phyloP scores from a whole-genome alignment of 1,140 invertebrate species.

The Grapholita molesta region DNA sequence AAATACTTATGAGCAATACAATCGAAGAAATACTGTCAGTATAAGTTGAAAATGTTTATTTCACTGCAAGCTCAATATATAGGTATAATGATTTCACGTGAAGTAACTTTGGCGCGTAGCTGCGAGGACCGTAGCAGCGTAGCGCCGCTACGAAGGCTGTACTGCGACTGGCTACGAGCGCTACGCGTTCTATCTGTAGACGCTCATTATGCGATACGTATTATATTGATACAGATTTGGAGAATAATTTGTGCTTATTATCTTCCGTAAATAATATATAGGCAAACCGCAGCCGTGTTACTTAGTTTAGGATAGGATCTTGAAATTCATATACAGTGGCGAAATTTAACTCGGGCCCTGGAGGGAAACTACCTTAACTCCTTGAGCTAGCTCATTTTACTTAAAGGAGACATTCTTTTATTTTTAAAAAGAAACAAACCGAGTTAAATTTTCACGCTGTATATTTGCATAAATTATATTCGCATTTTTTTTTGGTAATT shows the following conservation, averaged over 20 bases:
- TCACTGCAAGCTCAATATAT: not conserved
- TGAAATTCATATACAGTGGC: too few species aligned
- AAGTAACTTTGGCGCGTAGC: not conserved
- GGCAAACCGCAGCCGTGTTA: too few species aligned
- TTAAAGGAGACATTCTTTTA: too few species aligned
- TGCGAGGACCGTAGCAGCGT: not conserved
- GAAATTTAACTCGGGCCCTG: too few species aligned
- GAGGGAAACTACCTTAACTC: too few species aligned
- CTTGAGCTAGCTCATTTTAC: too few species aligned
- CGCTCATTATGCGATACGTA: not conserved
- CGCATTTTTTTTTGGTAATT: too few species aligned
- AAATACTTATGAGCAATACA: not conserved
- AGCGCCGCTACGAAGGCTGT: conserved; percentile 10
- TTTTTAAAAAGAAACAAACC: too few species aligned
- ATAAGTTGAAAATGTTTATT: not conserved
- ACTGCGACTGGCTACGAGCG: not conserved
- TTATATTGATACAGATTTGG: not conserved
- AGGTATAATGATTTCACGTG: not conserved
- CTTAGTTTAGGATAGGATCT: too few species aligned
- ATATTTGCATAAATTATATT: too few species aligned
- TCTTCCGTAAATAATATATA: not conserved
- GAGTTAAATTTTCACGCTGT: too few species aligned
- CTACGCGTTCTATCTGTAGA: not conserved
- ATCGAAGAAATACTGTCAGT: not conserved
- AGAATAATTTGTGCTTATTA: not conserved